A percentile compares a stretch with the other conserved stretches of the same genome.
phyloP scores from a whole-genome alignment of 2,797 vertebrate genomes.

The Amblyraja radiata region DNA sequence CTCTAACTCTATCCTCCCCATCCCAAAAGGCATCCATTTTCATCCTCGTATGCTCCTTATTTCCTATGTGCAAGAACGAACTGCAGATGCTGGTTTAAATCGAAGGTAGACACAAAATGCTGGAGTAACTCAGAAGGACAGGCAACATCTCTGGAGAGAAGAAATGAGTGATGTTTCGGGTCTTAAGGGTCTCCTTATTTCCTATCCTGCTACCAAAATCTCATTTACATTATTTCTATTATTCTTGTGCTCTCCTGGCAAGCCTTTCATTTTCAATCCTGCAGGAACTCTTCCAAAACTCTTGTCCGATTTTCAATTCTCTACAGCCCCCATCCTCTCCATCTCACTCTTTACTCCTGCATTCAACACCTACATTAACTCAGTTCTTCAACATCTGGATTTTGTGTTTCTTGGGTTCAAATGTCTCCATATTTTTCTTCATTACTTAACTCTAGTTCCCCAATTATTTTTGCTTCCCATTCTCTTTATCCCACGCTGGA shows the following conservation, averaged over 20 bases:
- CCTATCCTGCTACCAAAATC: neutral
- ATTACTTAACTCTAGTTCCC: neutral
- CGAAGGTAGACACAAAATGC: too few species aligned
- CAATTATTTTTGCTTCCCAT: neutral
- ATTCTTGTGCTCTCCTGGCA: neutral
- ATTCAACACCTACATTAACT: neutral
- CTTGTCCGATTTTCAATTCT: neutral
- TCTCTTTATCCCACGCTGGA: neutral
- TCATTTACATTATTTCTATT: neutral
- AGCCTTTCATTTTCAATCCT: neutral
- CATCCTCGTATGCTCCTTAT: neutral
- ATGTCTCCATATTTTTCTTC: neutral
- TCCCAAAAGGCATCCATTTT: neutral
- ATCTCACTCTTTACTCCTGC: neutral
- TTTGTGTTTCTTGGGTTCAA: neutral
- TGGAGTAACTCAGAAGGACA: too few species aligned
- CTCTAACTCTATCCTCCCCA: neutral
- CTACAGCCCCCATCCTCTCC: neutral
- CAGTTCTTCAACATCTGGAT: neutral
- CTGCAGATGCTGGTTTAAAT: too few species aligned
- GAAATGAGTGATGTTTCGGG: too few species aligned
- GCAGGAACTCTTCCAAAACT: neutral
- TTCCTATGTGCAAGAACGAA: neutral
- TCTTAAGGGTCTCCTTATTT: neutral
- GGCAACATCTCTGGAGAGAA: too few species aligned